phyloP scores from a whole-genome alignment of 2,113 vertebrate species.

The Lycaon pictus region DNA sequence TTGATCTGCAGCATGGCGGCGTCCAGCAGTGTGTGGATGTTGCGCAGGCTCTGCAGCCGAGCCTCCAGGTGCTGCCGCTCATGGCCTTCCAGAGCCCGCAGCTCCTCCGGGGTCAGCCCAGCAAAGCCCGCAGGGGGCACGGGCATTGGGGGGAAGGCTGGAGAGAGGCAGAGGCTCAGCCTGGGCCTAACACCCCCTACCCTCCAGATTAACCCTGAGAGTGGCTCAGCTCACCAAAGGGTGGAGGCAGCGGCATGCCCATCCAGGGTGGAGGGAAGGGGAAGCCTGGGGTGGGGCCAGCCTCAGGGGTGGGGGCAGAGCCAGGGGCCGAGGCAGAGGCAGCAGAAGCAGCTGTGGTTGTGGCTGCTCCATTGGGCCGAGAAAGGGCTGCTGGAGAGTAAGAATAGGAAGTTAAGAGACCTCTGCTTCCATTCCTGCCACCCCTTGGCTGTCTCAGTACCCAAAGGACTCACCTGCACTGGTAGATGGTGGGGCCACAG shows the following conservation, averaged over 20 bases:
- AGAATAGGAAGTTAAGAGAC: background rate
- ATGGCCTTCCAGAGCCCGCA: constrained; percentile 94
- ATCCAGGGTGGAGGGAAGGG: constrained; percentile 95
- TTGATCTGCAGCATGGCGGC: constrained; percentile 98
- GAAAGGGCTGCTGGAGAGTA: constrained; percentile 57
- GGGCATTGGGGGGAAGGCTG: constrained; percentile 95
- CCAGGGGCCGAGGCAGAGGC: constrained; percentile 75
- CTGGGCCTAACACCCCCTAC: background rate
- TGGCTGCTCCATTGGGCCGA: constrained; percentile 73
- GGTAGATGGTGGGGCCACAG: constrained; percentile 35
- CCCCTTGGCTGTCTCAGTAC: no score
- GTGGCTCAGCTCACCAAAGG: constrained; percentile 89
- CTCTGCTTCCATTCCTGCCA: background rate
- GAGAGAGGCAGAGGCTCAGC: background rate
- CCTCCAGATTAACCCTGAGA: background rate
- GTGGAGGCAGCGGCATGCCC: constrained; percentile 94
- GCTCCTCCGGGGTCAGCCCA: constrained; percentile 93
- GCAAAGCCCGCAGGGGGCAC: constrained; percentile 94
- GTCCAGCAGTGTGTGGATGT: constrained; percentile 96
- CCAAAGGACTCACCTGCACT: constrained; percentile 77
- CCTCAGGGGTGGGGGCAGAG: constrained; percentile 52
- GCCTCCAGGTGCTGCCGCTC: constrained; percentile 95
- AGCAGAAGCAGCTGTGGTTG: background rate
- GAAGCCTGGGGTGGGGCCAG: constrained; percentile 87
- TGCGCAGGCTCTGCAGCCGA: constrained; percentile 95